Base-by-base conservation (phyloP, 2,888 invertebrate genomes). In the Drosophila infuscata region DNA sequence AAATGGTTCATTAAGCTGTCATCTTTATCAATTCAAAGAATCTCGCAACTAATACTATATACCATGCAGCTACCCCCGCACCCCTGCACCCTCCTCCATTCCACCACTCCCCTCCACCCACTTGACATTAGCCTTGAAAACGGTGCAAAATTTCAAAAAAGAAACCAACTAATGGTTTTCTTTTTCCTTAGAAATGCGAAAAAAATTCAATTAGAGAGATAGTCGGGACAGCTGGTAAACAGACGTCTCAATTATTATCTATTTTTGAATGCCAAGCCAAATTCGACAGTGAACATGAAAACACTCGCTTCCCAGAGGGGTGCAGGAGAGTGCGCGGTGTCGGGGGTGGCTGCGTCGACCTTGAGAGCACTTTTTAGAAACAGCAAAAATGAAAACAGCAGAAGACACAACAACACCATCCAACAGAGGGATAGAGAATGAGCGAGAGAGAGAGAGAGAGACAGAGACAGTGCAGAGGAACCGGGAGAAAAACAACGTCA, bases 231-330 rank as follows among this genome's bases (percentile, higher is more conserved):
- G 83, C 83, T 81, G 86, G 79, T 76, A 77, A 79, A 83, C 70
- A 73, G 46, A 25, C 46, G 56, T 43, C 52, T 48, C 56, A 53
- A 57, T 52, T 70, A 15, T 54, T 60, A 58, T 77, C 85, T 85
- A 84, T 88, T 85, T 84, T 85, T 88, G 83, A 84, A 84, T 87
- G 83, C 82, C 82, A 84, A 87, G 83, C 82, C 88, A 82, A 84
- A 87, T 76, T 67, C 85, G 88, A 54, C 85, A 88, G 83, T 84
- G 88, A 82, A 84, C 77, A 81, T 83, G 59, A 79, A 83, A 63
- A 68, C 25, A 51, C 63, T 53, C 60, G 64, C 46, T 8, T 15
- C 8, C 25, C 15, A 8, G 4, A 0, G 12, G 15, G 15, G 25
- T 15, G 25, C 15, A 25, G 8, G 15, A 12, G 15, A 0, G 12